Conservation (phyloP, 2,888 invertebrate genomes). For the Zele albiditarsus region DNA sequence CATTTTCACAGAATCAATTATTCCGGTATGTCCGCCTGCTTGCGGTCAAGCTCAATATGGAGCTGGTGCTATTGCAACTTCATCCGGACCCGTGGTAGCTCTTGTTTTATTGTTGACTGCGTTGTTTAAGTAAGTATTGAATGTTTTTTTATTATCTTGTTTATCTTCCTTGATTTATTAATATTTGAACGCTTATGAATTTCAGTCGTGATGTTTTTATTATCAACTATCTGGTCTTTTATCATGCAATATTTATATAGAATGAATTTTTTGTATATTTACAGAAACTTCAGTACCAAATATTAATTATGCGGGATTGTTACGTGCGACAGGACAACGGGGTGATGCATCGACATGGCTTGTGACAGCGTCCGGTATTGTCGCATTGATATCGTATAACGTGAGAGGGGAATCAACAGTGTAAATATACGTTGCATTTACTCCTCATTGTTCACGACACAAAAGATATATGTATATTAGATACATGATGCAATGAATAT, state of each 20-base stretch:
- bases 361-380: slow-evolving; percentile 54
- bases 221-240: not conserved
- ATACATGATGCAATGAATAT: not conserved
- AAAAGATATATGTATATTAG: not conserved
- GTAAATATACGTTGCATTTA: not conserved
- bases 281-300: slow-evolving; percentile 82
- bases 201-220: not conserved
- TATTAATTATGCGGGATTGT: slow-evolving; percentile 81
- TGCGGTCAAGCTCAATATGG: slow-evolving; percentile 83
- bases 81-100: slow-evolving; percentile 70
- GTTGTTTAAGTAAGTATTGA: slow-evolving; percentile 69
- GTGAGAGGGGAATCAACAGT: not conserved
- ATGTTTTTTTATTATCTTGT: slow-evolving; percentile 24
- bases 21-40: slow-evolving; percentile 94
- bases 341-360: slow-evolving; percentile 62
- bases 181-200: not conserved
- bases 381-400: not conserved
- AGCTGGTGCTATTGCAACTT: slow-evolving; percentile 75
- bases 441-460: not conserved
- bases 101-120: slow-evolving; percentile 75
- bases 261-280: slow-evolving; percentile 51
- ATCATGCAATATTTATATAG: slow-evolving; percentile 23
- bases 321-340: slow-evolving; percentile 72
- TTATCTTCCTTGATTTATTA: not conserved
- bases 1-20: slow-evolving; percentile 84